Evolutionary conservation across 2,113 vertebrate genomes (phyloP).

Genomic region (Benthochromis sp.): DNA sequence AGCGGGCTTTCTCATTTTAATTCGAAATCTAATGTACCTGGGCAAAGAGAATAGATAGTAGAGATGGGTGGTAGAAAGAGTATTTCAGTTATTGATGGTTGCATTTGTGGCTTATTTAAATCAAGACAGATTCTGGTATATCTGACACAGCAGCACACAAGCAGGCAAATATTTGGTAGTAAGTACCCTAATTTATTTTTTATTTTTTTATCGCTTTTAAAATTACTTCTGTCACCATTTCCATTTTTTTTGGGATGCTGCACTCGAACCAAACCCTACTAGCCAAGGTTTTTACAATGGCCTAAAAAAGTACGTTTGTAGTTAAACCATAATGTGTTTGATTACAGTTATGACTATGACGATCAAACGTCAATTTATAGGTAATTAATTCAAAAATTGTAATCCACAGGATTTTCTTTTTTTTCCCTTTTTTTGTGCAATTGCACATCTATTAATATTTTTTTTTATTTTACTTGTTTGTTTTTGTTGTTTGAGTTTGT

Average conservation of each 20-base stretch:
- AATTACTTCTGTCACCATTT: background rate
- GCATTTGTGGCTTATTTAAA: background rate
- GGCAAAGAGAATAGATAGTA: background rate
- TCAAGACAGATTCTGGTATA: background rate
- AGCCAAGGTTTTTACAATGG: background rate
- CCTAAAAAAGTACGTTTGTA: background rate
- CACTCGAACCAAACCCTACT: background rate
- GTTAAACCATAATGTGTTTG: background rate
- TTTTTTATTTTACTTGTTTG: background rate
- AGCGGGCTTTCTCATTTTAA: constrained; percentile 1
- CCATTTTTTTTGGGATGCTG: background rate
- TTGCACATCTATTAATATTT: background rate
- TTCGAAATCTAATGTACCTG: background rate
- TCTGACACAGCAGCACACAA: background rate
- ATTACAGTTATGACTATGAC: background rate
- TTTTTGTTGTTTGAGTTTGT: background rate
- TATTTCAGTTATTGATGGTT: background rate
- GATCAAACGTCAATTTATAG: background rate
- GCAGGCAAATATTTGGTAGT: background rate
- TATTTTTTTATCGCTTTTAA: background rate
- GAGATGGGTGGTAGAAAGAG: background rate
- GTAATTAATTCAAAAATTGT: background rate
- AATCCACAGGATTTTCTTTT: background rate
- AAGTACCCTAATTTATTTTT: background rate
- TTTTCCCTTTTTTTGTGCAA: background rate